Percentiles rank a stretch among this genome's conserved stretches.
Evolutionary conservation across 1,140 invertebrate genomes (phyloP).

Genomic region (Cherax destructor): DNA sequence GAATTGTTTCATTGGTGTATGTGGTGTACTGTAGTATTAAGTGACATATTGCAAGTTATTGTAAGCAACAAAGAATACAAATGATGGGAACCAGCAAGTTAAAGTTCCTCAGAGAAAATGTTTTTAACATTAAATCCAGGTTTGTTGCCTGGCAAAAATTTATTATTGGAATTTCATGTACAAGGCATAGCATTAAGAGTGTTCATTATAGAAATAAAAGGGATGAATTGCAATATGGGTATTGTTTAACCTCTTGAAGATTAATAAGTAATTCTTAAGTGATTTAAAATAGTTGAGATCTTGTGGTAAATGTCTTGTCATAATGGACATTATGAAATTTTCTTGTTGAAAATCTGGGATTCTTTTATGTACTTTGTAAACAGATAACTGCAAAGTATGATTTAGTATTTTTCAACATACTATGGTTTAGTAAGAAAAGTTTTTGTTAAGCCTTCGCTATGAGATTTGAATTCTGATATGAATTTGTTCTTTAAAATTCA

Average conservation of each 20-base stretch:
- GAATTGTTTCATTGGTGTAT: background rate
- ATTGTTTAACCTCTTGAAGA: background rate
- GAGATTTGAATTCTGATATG: no score
- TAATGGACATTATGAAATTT: no score
- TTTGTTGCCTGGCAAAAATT: background rate
- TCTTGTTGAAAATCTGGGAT: no score
- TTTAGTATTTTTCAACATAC: no score
- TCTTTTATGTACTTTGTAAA: no score
- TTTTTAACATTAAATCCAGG: background rate
- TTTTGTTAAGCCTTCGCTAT: no score
- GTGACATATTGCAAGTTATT: background rate
- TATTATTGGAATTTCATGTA: background rate
- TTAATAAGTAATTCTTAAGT: background rate
- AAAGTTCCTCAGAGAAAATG: background rate
- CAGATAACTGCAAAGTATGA: no score
- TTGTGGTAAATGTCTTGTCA: no score
- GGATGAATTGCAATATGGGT: background rate
- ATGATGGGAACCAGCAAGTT: background rate
- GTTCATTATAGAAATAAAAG: background rate
- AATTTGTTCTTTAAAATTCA: no score
- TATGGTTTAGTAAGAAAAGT: no score
- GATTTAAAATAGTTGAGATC: no score
- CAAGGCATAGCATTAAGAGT: background rate
- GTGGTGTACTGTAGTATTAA: background rate
- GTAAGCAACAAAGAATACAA: background rate